phyloP scores from a whole-genome alignment of 2,888 invertebrate species.

The Hecatera dysodea region DNA sequence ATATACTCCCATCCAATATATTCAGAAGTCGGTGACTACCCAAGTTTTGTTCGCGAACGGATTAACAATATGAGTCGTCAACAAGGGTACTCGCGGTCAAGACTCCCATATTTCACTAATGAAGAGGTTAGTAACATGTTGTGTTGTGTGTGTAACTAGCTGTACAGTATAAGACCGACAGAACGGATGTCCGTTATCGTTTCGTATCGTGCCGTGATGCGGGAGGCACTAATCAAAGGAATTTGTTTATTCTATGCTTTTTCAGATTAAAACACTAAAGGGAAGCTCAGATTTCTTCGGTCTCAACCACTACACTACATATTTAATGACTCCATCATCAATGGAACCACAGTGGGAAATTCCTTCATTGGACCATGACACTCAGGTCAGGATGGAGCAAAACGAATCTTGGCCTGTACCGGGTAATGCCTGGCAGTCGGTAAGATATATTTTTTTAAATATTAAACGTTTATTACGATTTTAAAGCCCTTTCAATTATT shows the following conservation, averaged over 20 bases:
- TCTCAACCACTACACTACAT: constrained; percentile 91
- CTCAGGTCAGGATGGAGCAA: constrained; percentile 78
- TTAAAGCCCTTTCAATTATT: no score
- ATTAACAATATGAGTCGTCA: constrained; percentile 82
- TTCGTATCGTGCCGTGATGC: no score
- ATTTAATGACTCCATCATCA: constrained; percentile 79
- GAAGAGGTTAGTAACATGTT: constrained; percentile 78
- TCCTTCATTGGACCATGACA: constrained; percentile 83
- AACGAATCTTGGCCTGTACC: constrained; percentile 83
- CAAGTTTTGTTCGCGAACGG: constrained; percentile 82
- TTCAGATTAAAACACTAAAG: constrained; percentile 78
- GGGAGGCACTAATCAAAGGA: no score
- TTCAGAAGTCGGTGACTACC: constrained; percentile 87
- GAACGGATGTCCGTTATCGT: no score
- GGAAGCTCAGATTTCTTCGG: constrained; percentile 89
- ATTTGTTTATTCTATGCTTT: not conserved
- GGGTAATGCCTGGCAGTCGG: constrained; percentile 83
- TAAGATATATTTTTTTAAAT: constrained; percentile 53
- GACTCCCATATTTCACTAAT: constrained; percentile 86
- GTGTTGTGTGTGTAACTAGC: not conserved
- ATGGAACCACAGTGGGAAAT: constrained; percentile 76
- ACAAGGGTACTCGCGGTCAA: constrained; percentile 85
- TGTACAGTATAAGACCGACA: not conserved
- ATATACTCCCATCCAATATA: constrained; percentile 88
- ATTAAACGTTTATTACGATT: no score